These are phyloP conservation scores for Torymus texanus DNA, from an alignment of 2,888 invertebrate genomes.

Conservation along the genomic window DNA sequence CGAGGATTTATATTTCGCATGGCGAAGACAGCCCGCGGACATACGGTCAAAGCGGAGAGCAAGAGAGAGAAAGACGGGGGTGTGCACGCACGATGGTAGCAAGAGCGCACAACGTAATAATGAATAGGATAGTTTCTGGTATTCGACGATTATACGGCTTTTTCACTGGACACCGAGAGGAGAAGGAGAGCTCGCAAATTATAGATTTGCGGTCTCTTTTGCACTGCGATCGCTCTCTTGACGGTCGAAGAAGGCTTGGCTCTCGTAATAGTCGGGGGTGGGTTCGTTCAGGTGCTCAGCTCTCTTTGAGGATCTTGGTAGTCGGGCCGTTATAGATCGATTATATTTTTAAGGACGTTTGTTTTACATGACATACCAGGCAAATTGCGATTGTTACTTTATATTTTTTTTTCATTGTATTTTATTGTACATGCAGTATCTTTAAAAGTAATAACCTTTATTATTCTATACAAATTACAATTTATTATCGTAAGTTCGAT, in stretches of 20 bases:
- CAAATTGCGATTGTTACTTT: no score
- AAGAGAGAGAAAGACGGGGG: constrained; percentile 29
- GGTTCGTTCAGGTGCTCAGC: no score
- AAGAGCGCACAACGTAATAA: constrained; percentile 74
- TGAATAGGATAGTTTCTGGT: constrained; percentile 75
- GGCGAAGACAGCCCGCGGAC: constrained; percentile 20
- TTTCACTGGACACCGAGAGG: constrained; percentile 12
- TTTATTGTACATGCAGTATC: no score
- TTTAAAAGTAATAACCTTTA: no score
- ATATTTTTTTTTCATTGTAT: no score
- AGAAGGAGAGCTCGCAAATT: constrained; percentile 67
- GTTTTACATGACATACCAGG: no score
- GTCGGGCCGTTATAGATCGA: no score
- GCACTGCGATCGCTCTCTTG: constrained; percentile 41
- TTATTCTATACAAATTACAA: no score
- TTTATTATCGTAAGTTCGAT: no score
- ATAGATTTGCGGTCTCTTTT: constrained; percentile 71
- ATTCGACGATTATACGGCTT: constrained; percentile 75
- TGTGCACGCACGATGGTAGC: constrained; percentile 67
- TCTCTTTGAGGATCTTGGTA: no score
- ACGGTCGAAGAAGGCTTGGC: neutral
- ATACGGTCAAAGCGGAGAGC: neutral
- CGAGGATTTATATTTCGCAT: constrained; percentile 71
- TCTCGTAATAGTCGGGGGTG: neutral
- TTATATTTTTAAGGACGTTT: no score